Evolutionary conservation across 2,797 vertebrate genomes (phyloP), one percentile per base, ranked within the genome.

Genomic region (Holocentrus rufus): DNA sequence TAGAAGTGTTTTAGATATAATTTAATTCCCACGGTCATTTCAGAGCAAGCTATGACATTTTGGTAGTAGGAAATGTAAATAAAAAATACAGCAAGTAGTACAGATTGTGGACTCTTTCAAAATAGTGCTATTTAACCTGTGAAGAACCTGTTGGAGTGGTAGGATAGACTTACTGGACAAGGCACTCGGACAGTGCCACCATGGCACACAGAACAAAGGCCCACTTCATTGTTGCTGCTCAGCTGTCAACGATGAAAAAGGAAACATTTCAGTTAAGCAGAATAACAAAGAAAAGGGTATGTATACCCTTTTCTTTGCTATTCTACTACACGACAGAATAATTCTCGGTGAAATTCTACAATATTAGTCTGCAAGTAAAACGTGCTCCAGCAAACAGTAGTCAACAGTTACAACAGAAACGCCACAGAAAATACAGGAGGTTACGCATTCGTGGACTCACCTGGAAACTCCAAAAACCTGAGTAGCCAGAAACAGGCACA

Each of bases 151-250:
- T 49, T 31, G 62, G 18, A 50, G 30, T 25, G 15, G 23, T 59
- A 1, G 7, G 13, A 10, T 20, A 20, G 50, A 79, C 84, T 86
- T 85, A 89, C 89, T 85, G 82, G 69, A 87, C 0, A 1, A 84
- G 17, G 39, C 88, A 88, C 76, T 91, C 83, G 0, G 88, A 87
- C 42, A 90, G 78, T 13, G 89, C 81, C 77, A 91, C 79, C 80
- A 90, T 25, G 79, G 84, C 64, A 68, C 85, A 90, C 60, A 87
- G n/a, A 52, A 80, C 69, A 64, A 90, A 14, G 15, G 49, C 73
- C 84, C 77, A 88, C 86, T 85, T 87, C 89, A 90, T 90, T 23
- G 1, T 90, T 31, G 39, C 9, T 23, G 64, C 1, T 73, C 3
- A 14, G 68, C 14, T 74, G 54, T 73, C 47, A 71, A 20, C 71